Evolutionary conservation across 2,888 invertebrate genomes (phyloP).

Genomic region (Callyntrura sp.): DNA sequence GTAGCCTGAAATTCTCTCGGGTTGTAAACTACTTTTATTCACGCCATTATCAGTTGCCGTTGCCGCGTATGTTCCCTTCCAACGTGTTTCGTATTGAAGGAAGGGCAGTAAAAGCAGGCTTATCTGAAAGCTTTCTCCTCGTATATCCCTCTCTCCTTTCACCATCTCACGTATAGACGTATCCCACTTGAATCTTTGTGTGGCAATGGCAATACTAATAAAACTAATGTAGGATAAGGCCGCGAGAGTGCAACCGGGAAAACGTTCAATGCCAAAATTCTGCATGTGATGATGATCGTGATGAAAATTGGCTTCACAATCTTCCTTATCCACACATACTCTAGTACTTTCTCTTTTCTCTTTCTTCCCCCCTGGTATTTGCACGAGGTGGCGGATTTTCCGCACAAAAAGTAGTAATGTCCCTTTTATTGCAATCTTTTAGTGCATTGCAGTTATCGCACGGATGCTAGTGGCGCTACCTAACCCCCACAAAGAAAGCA

Average conservation of each 20-base stretch:
- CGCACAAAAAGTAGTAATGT: conserved; percentile 41
- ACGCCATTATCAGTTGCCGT: conserved; percentile 37
- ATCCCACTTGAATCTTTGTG: background rate
- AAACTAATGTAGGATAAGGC: conserved; percentile 19
- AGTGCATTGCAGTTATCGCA: conserved; percentile 33
- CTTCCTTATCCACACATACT: background rate
- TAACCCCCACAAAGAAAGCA: conserved; percentile 15
- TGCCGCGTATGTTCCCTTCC: conserved; percentile 7
- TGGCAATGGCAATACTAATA: conserved; percentile 11
- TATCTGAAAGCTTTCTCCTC: conserved; percentile 21
- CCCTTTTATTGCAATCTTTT: conserved; percentile 46
- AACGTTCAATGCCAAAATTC: conserved; percentile 38
- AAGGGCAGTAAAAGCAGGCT: conserved; percentile 51
- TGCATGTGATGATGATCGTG: conserved; percentile 19
- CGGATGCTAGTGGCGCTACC: background rate
- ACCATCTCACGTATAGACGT: background rate
- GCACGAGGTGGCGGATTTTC: conserved; percentile 2
- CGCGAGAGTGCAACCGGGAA: conserved; percentile 17
- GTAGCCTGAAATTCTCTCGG: background rate
- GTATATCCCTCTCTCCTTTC: background rate
- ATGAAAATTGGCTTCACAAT: conserved; percentile 24
- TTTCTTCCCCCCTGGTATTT: background rate
- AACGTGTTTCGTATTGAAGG: conserved; percentile 31
- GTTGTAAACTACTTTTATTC: conserved; percentile 52
- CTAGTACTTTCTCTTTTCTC: background rate